Evolutionary conservation across 2,113 vertebrate species (phyloP).

Genomic region (Poeciliopsis occidentalis): DNA sequence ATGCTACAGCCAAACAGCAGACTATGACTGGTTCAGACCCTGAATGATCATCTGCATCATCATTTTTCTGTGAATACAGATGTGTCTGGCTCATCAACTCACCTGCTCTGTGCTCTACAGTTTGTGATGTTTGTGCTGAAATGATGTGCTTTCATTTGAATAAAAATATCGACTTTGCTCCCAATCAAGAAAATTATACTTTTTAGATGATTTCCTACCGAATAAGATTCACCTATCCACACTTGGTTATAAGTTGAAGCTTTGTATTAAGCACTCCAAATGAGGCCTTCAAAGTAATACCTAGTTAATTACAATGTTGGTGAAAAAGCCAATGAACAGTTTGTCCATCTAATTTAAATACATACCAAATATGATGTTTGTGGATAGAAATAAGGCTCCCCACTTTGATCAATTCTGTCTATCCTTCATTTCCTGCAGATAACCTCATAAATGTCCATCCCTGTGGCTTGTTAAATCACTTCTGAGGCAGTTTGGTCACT

Average conservation of each 20-base stretch:
- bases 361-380: background rate
- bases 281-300: background rate
- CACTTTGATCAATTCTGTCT: constrained; percentile 34
- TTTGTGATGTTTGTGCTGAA: background rate
- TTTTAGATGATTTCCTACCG: background rate
- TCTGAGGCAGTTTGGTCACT: constrained; percentile 37
- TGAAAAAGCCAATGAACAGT: background rate
- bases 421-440: constrained; percentile 38
- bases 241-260: background rate
- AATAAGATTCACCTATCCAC: background rate
- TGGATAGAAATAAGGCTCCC: background rate
- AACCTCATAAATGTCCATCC: constrained; percentile 31
- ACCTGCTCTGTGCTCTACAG: background rate
- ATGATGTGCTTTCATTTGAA: too few relatives aligned
- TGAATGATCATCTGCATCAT: background rate
- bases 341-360: background rate
- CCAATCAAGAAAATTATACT: too few relatives aligned
- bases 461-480: constrained; percentile 46
- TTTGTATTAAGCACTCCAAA: background rate
- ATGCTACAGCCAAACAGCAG: background rate
- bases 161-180: too few relatives aligned
- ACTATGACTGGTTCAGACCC: background rate
- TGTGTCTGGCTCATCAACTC: background rate
- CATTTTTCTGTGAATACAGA: background rate
- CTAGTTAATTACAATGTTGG: too few relatives aligned